These are phyloP conservation scores for Acanthopleura granulata DNA, from an alignment of 2,888 invertebrate genomes.

Conservation along the genomic window DNA sequence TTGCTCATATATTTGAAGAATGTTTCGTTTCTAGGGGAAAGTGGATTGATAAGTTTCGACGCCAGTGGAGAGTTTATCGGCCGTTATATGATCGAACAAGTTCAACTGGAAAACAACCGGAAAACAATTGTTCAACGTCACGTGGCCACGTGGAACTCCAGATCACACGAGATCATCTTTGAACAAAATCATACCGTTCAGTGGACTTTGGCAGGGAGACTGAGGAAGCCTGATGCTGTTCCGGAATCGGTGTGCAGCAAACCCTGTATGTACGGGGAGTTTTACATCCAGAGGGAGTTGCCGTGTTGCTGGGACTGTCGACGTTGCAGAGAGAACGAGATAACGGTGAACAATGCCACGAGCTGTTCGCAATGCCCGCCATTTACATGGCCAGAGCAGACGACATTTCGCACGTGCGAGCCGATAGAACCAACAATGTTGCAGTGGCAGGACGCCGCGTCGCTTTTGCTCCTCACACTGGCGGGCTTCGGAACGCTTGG, in stretches of 20 bases:
- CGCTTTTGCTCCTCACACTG: slow-evolving; percentile 25
- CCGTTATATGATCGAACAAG: neutral
- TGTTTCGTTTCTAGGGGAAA: neutral
- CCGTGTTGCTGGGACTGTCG: slow-evolving; percentile 44
- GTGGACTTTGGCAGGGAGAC: neutral
- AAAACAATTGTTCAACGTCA: neutral
- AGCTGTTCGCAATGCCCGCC: slow-evolving; percentile 32
- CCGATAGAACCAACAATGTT: slow-evolving; percentile 24
- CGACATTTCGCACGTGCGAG: slow-evolving; percentile 19
- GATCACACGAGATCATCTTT: neutral
- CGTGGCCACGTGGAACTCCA: neutral
- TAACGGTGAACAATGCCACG: slow-evolving; percentile 28
- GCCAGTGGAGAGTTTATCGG: neutral
- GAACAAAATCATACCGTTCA: neutral
- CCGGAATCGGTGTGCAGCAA: slow-evolving; percentile 30
- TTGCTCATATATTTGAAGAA: slow-evolving; percentile 1
- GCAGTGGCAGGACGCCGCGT: slow-evolving; percentile 20
- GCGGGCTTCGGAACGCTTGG: slow-evolving; percentile 20
- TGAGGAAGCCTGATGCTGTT: neutral
- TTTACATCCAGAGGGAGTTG: slow-evolving; percentile 30
- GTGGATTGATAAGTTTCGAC: neutral
- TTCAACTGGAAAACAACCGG: neutral
- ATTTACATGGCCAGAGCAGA: slow-evolving; percentile 40
- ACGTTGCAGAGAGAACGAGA: slow-evolving; percentile 37
- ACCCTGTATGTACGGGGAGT: slow-evolving; percentile 21